Conservation (phyloP, 2,797 vertebrate genomes). For the Eulemur albifrons region DNA sequence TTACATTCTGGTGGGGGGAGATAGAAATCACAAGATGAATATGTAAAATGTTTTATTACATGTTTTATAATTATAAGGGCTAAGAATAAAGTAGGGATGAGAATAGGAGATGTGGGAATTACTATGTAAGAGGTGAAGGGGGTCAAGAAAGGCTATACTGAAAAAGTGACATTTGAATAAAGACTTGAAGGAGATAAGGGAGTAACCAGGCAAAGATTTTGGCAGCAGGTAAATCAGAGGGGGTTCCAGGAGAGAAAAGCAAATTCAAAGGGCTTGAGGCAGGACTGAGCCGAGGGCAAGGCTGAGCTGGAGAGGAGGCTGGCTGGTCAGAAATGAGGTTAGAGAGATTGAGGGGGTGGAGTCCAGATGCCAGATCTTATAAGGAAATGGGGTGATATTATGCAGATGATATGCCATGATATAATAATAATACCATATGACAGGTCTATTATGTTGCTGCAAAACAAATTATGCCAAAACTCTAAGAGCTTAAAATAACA, state of each 20-base stretch:
- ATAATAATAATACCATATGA: neutral
- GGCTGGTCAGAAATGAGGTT: neutral
- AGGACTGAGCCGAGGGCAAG: neutral
- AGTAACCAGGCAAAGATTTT: neutral
- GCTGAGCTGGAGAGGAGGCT: neutral
- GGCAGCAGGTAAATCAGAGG: neutral
- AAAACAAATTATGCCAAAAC: constrained; percentile 32
- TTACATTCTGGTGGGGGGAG: neutral
- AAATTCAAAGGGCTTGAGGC: neutral
- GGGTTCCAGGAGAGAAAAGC: neutral
- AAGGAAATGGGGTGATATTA: constrained; percentile 22
- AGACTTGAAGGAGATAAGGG: neutral
- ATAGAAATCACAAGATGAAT: constrained; percentile 13
- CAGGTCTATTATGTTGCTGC: constrained; percentile 1
- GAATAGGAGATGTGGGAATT: neutral
- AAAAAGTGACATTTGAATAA: constrained; percentile 4
- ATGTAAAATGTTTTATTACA: constrained; percentile 43
- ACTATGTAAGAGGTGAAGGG: neutral
- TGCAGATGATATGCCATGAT: neutral
- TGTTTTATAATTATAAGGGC: neutral
- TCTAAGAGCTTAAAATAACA: neutral
- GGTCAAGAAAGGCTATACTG: neutral
- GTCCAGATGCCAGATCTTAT: neutral
- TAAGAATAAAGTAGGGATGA: constrained; percentile 22
- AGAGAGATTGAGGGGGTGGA: neutral